phyloP scores from a whole-genome alignment of 2,797 vertebrate species.

The Streptopelia turtur region DNA sequence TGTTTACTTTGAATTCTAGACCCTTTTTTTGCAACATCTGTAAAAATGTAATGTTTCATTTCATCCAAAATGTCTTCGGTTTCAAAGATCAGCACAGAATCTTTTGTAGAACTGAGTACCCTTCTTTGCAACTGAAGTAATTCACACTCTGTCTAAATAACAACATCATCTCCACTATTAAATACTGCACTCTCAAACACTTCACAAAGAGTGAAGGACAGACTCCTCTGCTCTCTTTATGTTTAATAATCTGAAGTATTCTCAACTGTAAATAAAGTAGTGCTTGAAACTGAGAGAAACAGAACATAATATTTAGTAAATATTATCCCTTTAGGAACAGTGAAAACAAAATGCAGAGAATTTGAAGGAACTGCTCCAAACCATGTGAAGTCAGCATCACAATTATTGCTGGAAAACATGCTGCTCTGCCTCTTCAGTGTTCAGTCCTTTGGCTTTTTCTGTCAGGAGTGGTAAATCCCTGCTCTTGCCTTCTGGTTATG shows the following conservation, averaged over 20 bases:
- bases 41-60: background rate
- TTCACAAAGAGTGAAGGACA: background rate
- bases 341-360: background rate
- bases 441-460: background rate
- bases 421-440: background rate
- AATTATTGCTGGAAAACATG: background rate
- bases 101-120: background rate
- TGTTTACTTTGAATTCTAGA: background rate
- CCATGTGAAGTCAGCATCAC: background rate
- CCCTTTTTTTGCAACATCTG: background rate
- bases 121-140: background rate
- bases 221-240: background rate
- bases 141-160: background rate
- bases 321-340: background rate
- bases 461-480: background rate
- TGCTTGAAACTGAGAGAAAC: background rate
- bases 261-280: background rate
- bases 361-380: conserved; percentile 14
- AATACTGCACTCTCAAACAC: background rate
- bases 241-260: conserved; percentile 1
- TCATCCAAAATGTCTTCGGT: background rate
- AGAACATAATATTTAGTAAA: background rate
- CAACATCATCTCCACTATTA: background rate
- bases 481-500: background rate
- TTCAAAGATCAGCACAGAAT: background rate